Evolutionary conservation across 2,797 vertebrate species (phyloP), one percentile per base, ranked within the genome.

Genomic region (Melanotaenia trifasciata): DNA sequence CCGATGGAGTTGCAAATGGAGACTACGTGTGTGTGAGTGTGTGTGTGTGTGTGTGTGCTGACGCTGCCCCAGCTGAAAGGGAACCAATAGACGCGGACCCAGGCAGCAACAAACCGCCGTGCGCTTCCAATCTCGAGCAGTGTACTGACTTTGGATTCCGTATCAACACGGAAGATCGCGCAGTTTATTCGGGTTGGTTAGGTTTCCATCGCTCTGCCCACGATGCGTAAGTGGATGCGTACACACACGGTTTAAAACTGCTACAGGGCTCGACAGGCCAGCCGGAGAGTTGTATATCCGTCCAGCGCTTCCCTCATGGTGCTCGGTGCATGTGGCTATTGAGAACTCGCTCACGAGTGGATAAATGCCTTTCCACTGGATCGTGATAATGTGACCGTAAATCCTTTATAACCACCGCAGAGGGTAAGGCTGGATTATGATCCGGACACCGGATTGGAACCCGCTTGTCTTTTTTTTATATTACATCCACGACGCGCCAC

Each of bases 1-100:
- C 91, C 88, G 90, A 93, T 91, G 93, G 90, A 91, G 92, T 91
- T 91, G 91, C 93, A 92, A 93, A 93, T 93, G 92, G 90, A 91
- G 91, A 89, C 84, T 71, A 83, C 80, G 85, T 81, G 88, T 81
- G 72, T 47, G 60, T 63, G 68, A 64, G 61, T 63, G 76, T 77
- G 83, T 82, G 83, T 81, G 68, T 65, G 71, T 66, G 64, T 62
- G 76, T 77, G 83, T 82, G 83, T 84, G 87, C 85, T 89, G 87
- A 91, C 90, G 90, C 89, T 90, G 90, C 83, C 90, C 88, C 90
- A 83, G 89, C 90, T 89, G 89, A 90, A 90, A 80, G 77, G 81
- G 86, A 91, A 87, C 90, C 87, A 84, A 89, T 85, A 76, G 83
- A 85, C 82, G 69, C 71, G 75, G 78, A 89, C 84, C 68, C 88